Evolutionary conservation across 2,888 invertebrate genomes (phyloP).

Genomic region (Horisme vitalbata): DNA sequence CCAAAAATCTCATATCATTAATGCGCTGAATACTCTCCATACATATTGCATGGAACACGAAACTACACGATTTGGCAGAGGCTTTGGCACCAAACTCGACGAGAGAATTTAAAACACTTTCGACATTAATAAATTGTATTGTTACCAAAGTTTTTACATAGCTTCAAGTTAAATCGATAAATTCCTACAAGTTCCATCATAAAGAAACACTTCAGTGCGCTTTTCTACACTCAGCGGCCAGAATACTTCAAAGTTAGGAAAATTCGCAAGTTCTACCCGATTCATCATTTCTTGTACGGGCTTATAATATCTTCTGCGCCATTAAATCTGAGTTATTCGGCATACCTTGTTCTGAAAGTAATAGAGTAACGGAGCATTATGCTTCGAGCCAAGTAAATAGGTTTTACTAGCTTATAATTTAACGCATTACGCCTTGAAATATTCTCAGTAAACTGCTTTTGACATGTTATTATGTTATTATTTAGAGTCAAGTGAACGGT

Average conservation of each 20-base stretch:
- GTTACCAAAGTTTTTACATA: conserved; percentile 36
- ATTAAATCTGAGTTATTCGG: conserved; percentile 65
- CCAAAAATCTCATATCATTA: conserved; percentile 27
- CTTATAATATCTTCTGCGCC: conserved; percentile 67
- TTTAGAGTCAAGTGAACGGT: too few species aligned
- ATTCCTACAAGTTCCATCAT: conserved; percentile 64
- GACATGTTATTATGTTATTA: too few species aligned
- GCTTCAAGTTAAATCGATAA: conserved; percentile 61
- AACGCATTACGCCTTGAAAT: conserved; percentile 12
- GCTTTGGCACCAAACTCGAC: conserved; percentile 32
- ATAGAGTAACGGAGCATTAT: conserved; percentile 23
- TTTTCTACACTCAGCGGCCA: conserved; percentile 59
- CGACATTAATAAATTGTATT: conserved; percentile 35
- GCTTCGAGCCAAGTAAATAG: conserved; percentile 18
- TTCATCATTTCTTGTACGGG: conserved; percentile 66
- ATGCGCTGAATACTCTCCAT: conserved; percentile 24
- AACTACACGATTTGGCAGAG: conserved; percentile 36
- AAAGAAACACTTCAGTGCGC: conserved; percentile 73
- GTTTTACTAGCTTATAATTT: conserved; percentile 16
- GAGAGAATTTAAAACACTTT: conserved; percentile 38
- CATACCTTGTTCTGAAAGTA: conserved; percentile 48
- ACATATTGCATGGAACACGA: conserved; percentile 29
- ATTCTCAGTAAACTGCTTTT: conserved; percentile 5
- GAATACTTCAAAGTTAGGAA: conserved; percentile 64
- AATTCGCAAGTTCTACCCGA: conserved; percentile 63